A percentile compares a stretch with the other conserved stretches of the same genome.
phyloP scores from a whole-genome alignment of 2,113 vertebrate species.

The Apistogramma diplotaenia region DNA sequence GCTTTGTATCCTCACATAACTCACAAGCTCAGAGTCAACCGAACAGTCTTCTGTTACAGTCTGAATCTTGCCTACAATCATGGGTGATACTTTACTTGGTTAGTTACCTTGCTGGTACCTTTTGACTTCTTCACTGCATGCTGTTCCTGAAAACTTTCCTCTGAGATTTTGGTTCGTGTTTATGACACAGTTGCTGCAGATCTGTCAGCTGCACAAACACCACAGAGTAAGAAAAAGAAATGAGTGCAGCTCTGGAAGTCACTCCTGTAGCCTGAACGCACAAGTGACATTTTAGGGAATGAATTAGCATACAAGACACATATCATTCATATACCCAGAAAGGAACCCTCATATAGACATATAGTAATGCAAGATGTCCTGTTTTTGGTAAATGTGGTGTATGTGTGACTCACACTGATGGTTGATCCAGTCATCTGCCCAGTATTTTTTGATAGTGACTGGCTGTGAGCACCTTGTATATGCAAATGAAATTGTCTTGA shows the following conservation, averaged over 20 bases:
- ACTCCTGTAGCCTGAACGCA: not conserved
- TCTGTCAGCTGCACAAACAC: too few relatives aligned
- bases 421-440: not conserved
- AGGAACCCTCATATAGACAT: not conserved
- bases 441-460: not conserved
- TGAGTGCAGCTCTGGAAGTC: not conserved
- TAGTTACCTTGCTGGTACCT: too few relatives aligned
- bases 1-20: not conserved
- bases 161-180: too few relatives aligned
- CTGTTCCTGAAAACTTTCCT: too few relatives aligned
- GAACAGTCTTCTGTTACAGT: not conserved
- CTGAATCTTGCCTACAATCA: conserved; percentile 3
- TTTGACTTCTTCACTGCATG: too few relatives aligned
- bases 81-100: not conserved
- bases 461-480: not conserved
- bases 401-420: not conserved
- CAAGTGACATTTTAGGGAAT: not conserved
- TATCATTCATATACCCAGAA: not conserved
- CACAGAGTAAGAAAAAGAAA: not conserved
- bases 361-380: not conserved
- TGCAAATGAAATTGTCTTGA: too few relatives aligned
- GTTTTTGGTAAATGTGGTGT: not conserved
- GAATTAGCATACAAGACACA: not conserved
- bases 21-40: too few relatives aligned
- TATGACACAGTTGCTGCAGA: too few relatives aligned